Evolutionary conservation across 2,113 vertebrate genomes (phyloP).

Genomic region (Redunca redunca): DNA sequence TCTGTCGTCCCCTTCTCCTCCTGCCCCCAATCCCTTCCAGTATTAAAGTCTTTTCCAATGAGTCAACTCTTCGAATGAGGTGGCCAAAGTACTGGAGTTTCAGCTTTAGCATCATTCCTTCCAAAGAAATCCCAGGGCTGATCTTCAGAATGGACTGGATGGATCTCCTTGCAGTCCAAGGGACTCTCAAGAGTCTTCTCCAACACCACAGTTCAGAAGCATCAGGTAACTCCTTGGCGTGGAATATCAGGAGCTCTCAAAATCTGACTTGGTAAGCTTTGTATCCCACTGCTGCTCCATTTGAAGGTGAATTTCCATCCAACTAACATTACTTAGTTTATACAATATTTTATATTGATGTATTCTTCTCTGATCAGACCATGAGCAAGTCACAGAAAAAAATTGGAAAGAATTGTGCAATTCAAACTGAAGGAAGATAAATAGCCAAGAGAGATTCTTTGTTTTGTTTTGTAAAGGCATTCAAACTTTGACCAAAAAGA

Average conservation of each 20-base stretch:
- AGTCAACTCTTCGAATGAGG: too few relatives aligned
- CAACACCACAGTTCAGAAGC: too few relatives aligned
- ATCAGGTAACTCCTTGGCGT: neutral
- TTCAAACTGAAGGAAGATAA: neutral
- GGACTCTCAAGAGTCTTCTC: too few relatives aligned
- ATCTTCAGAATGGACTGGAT: too few relatives aligned
- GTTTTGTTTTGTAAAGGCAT: slow-evolving; percentile 37
- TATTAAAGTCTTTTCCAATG: too few relatives aligned
- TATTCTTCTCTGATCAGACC: neutral
- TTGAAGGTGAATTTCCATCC: neutral
- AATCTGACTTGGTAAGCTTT: neutral
- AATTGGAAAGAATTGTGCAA: neutral
- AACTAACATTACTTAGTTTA: neutral
- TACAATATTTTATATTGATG: neutral
- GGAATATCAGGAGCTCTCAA: neutral
- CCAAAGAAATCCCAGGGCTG: too few relatives aligned
- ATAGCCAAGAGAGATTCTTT: neutral
- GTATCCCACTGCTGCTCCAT: neutral
- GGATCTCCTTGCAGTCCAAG: too few relatives aligned
- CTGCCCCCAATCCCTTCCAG: too few relatives aligned
- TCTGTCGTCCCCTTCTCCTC: too few relatives aligned
- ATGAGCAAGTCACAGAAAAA: neutral
- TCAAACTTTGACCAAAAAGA: neutral
- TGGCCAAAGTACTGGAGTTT: too few relatives aligned
- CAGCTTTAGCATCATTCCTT: too few relatives aligned